These are phyloP conservation scores for Timema podura DNA, from an alignment of 2,888 invertebrate genomes.

Conservation along the genomic window DNA sequence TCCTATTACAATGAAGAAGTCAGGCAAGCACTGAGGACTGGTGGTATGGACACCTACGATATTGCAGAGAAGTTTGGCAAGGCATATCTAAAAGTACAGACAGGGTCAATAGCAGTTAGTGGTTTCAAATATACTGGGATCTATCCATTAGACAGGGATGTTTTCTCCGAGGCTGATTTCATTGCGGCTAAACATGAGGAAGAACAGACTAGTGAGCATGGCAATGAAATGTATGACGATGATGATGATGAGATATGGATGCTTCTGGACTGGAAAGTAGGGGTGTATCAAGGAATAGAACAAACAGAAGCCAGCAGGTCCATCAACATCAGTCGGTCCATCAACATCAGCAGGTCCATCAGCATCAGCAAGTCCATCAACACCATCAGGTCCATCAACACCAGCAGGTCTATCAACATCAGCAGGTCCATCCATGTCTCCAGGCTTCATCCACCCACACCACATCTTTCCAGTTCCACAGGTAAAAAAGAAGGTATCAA, in stretches of 20 bases:
- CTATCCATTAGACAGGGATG: background rate
- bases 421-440: background rate
- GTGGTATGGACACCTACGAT: background rate
- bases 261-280: background rate
- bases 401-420: background rate
- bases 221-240: background rate
- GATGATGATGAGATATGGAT: background rate
- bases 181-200: background rate
- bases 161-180: background rate
- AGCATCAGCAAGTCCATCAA: background rate
- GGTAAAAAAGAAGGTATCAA: background rate
- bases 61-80: background rate
- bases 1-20: background rate
- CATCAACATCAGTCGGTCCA: background rate
- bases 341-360: constrained; percentile 7
- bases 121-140: background rate
- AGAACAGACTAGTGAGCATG: background rate
- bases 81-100: background rate
- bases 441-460: background rate
- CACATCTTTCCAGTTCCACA: constrained; percentile 1
- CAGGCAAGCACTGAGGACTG: background rate
- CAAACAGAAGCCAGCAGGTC: background rate
- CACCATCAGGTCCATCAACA: background rate
- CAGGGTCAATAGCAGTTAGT: background rate
- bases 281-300: background rate